A percentile compares a stretch with the other conserved stretches of the same genome.
Conservation (phyloP, 1,140 invertebrate species). For the Rhagoletis pomonella region DNA sequence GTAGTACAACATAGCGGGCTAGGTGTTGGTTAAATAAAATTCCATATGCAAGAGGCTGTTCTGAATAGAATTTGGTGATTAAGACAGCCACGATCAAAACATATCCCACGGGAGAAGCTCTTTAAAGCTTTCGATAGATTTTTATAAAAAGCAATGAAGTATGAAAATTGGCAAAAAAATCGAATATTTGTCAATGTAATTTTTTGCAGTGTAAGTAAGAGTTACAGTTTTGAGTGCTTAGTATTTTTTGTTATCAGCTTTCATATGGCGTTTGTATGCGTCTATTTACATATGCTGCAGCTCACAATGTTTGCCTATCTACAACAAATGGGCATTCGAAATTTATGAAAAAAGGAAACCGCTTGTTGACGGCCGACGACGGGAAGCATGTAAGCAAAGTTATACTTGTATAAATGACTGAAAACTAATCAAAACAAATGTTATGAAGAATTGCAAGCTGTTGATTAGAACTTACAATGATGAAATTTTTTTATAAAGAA, state of each 20-base stretch:
- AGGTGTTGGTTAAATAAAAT: too few species aligned
- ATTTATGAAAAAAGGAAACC: conserved; percentile 16
- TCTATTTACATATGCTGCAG: neutral
- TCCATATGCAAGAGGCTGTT: too few species aligned
- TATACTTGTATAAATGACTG: neutral
- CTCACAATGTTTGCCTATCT: conserved; percentile 5
- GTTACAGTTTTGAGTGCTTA: neutral
- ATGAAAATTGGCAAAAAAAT: too few species aligned
- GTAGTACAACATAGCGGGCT: too few species aligned
- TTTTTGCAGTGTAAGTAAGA: neutral
- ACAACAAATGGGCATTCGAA: conserved; percentile 13
- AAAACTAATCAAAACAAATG: neutral
- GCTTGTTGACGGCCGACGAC: conserved; percentile 13
- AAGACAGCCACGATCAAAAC: too few species aligned
- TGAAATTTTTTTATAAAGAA: neutral
- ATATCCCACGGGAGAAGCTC: too few species aligned
- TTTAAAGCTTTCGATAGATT: too few species aligned
- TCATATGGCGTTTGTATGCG: neutral
- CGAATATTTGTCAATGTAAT: neutral
- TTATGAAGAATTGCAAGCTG: conserved; percentile 16
- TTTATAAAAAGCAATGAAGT: too few species aligned
- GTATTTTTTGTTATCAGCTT: neutral
- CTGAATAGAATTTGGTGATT: too few species aligned
- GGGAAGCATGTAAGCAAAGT: conserved; percentile 13
- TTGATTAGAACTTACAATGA: conserved; percentile 11